phyloP scores from a whole-genome alignment of 2,888 invertebrate species.

The Geophilus truncorum region DNA sequence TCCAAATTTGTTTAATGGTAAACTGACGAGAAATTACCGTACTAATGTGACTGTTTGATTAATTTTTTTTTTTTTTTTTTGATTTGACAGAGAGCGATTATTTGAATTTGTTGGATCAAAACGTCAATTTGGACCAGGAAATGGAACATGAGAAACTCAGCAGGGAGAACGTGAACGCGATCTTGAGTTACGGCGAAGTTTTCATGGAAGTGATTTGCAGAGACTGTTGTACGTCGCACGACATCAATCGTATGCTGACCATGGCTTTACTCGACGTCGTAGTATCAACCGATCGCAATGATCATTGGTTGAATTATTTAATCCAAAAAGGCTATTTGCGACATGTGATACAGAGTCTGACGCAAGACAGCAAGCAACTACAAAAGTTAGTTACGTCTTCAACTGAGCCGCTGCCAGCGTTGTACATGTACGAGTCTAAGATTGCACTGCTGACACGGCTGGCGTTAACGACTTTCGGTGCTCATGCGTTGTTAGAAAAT shows the following conservation, averaged over 20 bases:
- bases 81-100: not conserved
- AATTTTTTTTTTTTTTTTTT: not conserved
- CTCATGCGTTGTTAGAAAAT: conserved; percentile 45
- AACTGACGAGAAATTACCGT: not conserved
- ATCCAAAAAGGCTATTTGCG: conserved; percentile 61
- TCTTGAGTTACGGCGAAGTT: conserved; percentile 71
- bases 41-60: not conserved
- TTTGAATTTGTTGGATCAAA: not conserved
- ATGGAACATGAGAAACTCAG: conserved; percentile 47
- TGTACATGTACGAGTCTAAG: conserved; percentile 83
- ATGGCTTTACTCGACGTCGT: conserved; percentile 74
- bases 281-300: conserved; percentile 66
- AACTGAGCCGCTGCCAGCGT: conserved; percentile 58
- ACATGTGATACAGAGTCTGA: conserved; percentile 72
- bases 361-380: conserved; percentile 67
- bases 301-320: conserved; percentile 57
- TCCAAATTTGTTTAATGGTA: not conserved
- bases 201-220: conserved; percentile 74
- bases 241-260: conserved; percentile 83
- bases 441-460: conserved; percentile 54
- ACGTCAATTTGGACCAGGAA: conserved; percentile 40
- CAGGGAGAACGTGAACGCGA: conserved; percentile 55
- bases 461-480: conserved; percentile 45
- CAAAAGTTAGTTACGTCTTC: conserved; percentile 58
- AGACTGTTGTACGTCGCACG: conserved; percentile 82